Base-by-base conservation (phyloP, 1,140 invertebrate genomes). In the Drosophila ercepeae region DNA sequence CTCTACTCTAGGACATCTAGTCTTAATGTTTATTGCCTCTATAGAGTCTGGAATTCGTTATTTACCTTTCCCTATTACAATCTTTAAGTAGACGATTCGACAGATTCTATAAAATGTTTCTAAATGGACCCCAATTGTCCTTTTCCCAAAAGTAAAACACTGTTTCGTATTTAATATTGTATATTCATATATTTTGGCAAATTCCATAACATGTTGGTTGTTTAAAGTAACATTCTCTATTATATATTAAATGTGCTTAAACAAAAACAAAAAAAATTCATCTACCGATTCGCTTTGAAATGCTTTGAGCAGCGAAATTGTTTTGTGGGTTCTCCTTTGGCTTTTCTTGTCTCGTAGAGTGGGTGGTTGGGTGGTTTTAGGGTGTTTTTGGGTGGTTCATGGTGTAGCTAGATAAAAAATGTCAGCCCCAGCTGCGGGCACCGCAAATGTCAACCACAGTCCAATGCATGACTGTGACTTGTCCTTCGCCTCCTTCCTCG, bases 361-460 rank as follows among this genome's bases (percentile, higher is more conserved):
- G 25, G 72, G 42, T 50, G 52, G 11, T 1, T 60, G 34, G 44
- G 29, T 61, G 46, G 55, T 16, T 60, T 46, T 19, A n/a, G n/a
- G n/a, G n/a, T n/a, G 11, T 51, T 51, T 57, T 42, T 44, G 41
- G 21, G 13, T 52, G 50, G 70, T 78, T 39, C 34, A 39, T 16
- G 36, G 6, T 8, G 13, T 16, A 5, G 36, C 29, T 5, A 39
- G 36, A 11, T n/a, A 9, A 32, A 32, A 32, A 39, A 14, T 39
- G 36, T 70, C 78, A 84, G 46, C 81, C 79, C 79, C 79, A 83
- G 42, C 79, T 83, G 48, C 79, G 78, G 19, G 75, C 57, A 6
- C 75, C 79, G 14, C 71, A 75, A 54, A 86, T 75, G 71, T 83
- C 79, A 41, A 84, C 65, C 60, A 49, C 65, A 72, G 75, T 46